These are phyloP conservation scores for Megamerina dolium DNA, from an alignment of 2,888 invertebrate genomes.

Conservation along the genomic window DNA sequence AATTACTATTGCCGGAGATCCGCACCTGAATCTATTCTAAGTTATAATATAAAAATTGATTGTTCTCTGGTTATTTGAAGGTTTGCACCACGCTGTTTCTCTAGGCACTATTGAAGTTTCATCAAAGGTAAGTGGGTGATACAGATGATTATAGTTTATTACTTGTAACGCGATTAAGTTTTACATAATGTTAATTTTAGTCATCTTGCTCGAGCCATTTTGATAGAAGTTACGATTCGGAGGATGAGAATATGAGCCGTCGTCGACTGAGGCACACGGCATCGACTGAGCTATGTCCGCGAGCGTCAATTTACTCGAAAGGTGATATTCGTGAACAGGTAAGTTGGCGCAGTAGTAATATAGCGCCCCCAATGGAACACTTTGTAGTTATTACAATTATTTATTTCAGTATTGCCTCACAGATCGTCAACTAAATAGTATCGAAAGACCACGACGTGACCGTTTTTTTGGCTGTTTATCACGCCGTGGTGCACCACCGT, in stretches of 20 bases:
- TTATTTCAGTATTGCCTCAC: constrained; percentile 74
- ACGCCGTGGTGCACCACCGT: constrained; percentile 49
- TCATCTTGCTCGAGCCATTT: constrained; percentile 35
- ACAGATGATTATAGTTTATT: not conserved
- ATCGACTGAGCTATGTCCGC: constrained; percentile 49
- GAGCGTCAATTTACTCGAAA: constrained; percentile 67
- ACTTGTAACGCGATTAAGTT: too few relatives aligned
- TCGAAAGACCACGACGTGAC: constrained; percentile 57
- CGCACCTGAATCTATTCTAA: too few relatives aligned
- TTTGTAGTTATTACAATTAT: not conserved
- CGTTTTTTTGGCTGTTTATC: constrained; percentile 83
- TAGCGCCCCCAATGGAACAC: too few relatives aligned
- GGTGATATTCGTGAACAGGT: constrained; percentile 76
- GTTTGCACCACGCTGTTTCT: constrained; percentile 48
- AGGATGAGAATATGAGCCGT: constrained; percentile 73
- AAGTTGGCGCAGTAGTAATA: constrained; percentile 15
- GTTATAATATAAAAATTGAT: too few relatives aligned
- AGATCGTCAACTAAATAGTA: constrained; percentile 73
- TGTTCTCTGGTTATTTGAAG: too few relatives aligned
- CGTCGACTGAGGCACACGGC: constrained; percentile 56
- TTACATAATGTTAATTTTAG: constrained; percentile 17
- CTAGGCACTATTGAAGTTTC: constrained; percentile 49
- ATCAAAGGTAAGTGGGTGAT: constrained; percentile 37
- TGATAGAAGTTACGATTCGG: constrained; percentile 68
- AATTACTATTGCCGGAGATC: too few relatives aligned